Percentiles rank a stretch among this genome's conserved stretches.
Conservation (phyloP, 2,888 invertebrate genomes). For the Bruchidius siliquastri region DNA sequence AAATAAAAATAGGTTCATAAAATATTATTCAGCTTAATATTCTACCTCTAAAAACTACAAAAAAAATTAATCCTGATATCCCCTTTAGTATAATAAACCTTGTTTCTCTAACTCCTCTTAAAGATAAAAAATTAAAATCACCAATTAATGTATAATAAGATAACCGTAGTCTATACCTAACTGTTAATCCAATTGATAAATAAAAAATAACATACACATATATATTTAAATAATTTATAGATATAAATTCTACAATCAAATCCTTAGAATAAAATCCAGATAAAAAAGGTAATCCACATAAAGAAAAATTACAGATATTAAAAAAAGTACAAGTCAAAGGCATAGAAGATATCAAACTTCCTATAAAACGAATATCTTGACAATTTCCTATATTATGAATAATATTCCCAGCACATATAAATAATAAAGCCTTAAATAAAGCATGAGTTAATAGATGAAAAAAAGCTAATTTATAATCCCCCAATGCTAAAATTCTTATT, state of each 20-base stretch:
- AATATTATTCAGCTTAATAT: slow-evolving; percentile 55
- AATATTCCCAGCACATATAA: slow-evolving; percentile 66
- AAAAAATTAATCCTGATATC: slow-evolving; percentile 46
- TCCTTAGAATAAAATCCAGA: slow-evolving; percentile 57
- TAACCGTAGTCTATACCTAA: slow-evolving; percentile 40
- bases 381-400: slow-evolving; percentile 60
- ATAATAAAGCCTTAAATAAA: slow-evolving; percentile 70
- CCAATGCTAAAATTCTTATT: slow-evolving; percentile 52
- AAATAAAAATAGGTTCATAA: slow-evolving; percentile 52
- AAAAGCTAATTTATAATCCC: slow-evolving; percentile 55
- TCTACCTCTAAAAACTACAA: slow-evolving; percentile 53
- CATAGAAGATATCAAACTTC: slow-evolving; percentile 48
- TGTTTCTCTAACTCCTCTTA: slow-evolving; percentile 52
- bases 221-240: slow-evolving; percentile 53
- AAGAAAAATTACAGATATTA: slow-evolving; percentile 37
- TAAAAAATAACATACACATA: slow-evolving; percentile 54
- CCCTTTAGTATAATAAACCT: slow-evolving; percentile 49
- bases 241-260: slow-evolving; percentile 57
- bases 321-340: slow-evolving; percentile 53
- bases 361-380: slow-evolving; percentile 66
- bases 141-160: slow-evolving; percentile 53
- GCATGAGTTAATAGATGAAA: slow-evolving; percentile 72
- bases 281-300: slow-evolving; percentile 29
- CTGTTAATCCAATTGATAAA: slow-evolving; percentile 56
- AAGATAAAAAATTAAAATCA: slow-evolving; percentile 48